phyloP scores from a whole-genome alignment of 2,113 vertebrate species.

The Trinectes maculatus region DNA sequence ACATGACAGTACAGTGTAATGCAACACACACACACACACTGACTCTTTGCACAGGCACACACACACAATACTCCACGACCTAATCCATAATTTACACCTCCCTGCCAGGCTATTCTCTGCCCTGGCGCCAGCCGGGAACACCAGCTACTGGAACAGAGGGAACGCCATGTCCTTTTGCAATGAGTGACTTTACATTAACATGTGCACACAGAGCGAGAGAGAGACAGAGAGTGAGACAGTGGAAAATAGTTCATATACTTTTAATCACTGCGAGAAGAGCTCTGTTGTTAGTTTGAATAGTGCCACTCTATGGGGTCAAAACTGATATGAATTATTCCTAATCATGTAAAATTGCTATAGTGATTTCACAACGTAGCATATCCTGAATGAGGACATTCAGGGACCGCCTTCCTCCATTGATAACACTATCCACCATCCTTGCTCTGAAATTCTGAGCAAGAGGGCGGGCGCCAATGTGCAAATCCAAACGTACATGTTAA shows the following conservation, averaged over 20 bases:
- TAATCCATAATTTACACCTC: conserved; percentile 81
- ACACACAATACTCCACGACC: conserved; percentile 52
- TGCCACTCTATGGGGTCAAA: too few relatives aligned
- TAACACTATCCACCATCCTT: neutral
- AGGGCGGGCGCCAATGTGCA: conserved; percentile 14
- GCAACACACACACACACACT: conserved; percentile 23
- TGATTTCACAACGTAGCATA: neutral
- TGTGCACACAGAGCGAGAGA: neutral
- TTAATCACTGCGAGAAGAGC: neutral
- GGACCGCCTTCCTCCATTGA: neutral
- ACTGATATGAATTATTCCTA: neutral
- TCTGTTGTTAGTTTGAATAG: too few relatives aligned
- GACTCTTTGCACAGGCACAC: conserved; percentile 42
- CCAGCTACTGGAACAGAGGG: conserved; percentile 64
- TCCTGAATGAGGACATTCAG: neutral
- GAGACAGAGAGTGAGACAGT: too few relatives aligned
- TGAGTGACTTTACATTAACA: conserved; percentile 37
- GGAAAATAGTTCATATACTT: neutral
- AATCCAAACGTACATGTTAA: conserved; percentile 49
- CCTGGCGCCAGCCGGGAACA: conserved; percentile 62
- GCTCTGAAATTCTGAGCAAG: neutral
- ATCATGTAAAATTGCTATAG: neutral
- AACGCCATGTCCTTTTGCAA: conserved; percentile 63
- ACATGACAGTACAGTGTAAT: neutral
- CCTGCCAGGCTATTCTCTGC: conserved; percentile 66